These are phyloP conservation scores for Sprattus sprattus DNA, from an alignment of 2,113 vertebrate genomes.

Conservation along the genomic window DNA sequence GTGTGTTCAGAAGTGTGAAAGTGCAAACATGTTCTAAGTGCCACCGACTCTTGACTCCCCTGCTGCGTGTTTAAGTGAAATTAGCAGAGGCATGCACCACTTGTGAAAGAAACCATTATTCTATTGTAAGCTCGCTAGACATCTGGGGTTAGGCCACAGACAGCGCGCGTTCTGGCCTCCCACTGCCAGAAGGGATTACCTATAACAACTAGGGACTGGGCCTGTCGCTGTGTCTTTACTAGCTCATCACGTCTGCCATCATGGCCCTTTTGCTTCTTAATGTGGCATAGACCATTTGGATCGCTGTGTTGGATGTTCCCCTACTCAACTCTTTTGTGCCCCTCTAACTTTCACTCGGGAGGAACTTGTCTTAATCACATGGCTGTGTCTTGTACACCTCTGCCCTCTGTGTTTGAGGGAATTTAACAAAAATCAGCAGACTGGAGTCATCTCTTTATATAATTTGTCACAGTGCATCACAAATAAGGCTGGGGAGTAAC, in stretches of 20 bases:
- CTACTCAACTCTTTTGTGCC: not conserved
- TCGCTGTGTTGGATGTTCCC: not conserved
- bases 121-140: conserved; percentile 11
- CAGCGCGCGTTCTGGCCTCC: not conserved
- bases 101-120: conserved; percentile 63
- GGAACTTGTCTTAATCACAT: not conserved
- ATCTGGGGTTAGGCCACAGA: conserved; percentile 12
- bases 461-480: not conserved
- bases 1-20: conserved; percentile 18
- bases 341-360: not conserved
- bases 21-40: conserved; percentile 37
- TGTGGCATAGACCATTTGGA: not conserved
- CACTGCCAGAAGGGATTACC: not conserved
- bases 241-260: conserved; percentile 14
- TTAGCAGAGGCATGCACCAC: conserved; percentile 44
- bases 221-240: not conserved
- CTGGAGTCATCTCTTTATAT: not conserved
- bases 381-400: not conserved
- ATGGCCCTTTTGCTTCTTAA: not conserved
- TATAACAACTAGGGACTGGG: not conserved
- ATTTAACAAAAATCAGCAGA: conserved; percentile 11
- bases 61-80: conserved; percentile 41
- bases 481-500: no score
- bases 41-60: conserved; percentile 22
- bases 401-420: not conserved